Evolutionary conservation across 2,113 vertebrate species (phyloP), one percentile per base, ranked within the genome.

Genomic region (Struthidea cinerea): DNA sequence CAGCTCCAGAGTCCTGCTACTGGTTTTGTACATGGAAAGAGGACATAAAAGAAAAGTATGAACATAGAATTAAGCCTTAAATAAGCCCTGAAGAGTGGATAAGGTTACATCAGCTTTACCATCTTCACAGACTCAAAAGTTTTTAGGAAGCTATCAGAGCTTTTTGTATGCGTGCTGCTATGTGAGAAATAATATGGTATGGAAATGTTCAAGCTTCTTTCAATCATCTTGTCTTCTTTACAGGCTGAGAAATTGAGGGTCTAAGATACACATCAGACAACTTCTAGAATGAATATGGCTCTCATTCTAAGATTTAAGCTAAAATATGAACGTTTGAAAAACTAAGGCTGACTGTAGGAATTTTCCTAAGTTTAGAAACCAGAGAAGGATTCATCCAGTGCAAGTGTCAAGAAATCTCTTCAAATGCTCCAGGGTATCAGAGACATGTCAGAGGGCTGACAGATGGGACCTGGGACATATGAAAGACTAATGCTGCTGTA

Each of bases 21-120:
- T 50, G 41, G 16, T 42, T 73, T 42, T 35, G 21, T 28, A 47
- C 21, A 41, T 10, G 22, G 27, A 28, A 79, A 94, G 19, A 37
- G 2, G 24, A 50, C 9, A 6, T 41, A 39, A 59, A 69, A 85
- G 5, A 15, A 74, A 50, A 74, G 5, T 17, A 55, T 0, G 0
- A 93, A 63, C 30, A 20, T 2, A 22, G 7, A 55, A 61, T 59
- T 87, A 55, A 84, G 16, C 26, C 27, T 75, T 77, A 74, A 73
- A 91, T 28, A 74, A 92, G 2, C 4, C 49, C 41, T 52, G 27
- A 70, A 61, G 24, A 67, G 21, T 63, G 35, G 4, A 3, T 59
- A 68, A 47, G 33, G 14, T 52, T 93, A 8, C 10, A 24, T 11
- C 53, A 37, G 32, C 7, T 79, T 65, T 87, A 42, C 37, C 28